phyloP scores from a whole-genome alignment of 92 coral and sea anemone genomes.

The Phenganax marumi region DNA sequence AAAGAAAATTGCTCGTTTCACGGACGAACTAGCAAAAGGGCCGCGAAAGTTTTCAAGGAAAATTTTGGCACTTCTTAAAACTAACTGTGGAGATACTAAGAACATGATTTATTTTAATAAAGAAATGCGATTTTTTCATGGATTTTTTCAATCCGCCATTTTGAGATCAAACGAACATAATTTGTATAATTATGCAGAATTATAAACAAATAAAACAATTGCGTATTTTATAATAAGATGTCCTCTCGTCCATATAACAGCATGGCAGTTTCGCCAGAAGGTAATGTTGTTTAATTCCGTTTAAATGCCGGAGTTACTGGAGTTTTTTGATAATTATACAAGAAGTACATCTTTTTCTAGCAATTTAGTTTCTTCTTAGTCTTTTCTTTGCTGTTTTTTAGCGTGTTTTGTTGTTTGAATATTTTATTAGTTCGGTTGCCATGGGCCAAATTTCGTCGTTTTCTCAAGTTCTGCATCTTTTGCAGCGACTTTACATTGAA shows the following conservation, averaged over 20 bases:
- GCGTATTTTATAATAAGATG: background rate
- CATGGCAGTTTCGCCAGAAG: background rate
- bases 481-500: background rate
- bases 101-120: too few species aligned
- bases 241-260: background rate
- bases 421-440: slow-evolving; percentile 11
- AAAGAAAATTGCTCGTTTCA: too few species aligned
- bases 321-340: background rate
- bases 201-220: background rate
- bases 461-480: background rate
- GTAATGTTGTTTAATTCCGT: background rate
- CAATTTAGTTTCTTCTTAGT: background rate
- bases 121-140: too few species aligned
- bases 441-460: background rate
- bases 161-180: slow-evolving; percentile 5
- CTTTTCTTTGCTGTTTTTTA: background rate
- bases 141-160: too few species aligned
- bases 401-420: background rate
- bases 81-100: too few species aligned
- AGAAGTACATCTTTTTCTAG: background rate
- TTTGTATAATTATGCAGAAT: background rate
- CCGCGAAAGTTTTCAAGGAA: too few species aligned
- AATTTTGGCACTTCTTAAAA: too few species aligned
- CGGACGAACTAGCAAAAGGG: too few species aligned
- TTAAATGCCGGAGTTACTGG: background rate